These are phyloP conservation scores for Arbacia lixula DNA, from an alignment of 53 echinoderm and acorn worm genomes.

Conservation along the genomic window DNA sequence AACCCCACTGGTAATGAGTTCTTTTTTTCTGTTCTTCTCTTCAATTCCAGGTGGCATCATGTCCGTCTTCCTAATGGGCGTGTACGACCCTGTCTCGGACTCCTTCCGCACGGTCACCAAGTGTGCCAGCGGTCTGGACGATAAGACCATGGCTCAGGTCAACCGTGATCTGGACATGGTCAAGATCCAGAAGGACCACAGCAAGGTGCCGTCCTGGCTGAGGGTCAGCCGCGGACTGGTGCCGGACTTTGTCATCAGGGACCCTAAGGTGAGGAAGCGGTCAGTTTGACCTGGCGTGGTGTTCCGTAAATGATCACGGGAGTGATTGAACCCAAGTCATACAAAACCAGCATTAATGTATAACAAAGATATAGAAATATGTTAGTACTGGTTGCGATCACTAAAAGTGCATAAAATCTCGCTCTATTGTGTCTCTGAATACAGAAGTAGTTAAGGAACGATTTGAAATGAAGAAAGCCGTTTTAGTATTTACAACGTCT, in stretches of 20 bases:
- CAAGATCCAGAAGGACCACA: conserved; percentile 85
- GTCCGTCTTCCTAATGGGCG: conserved; percentile 95
- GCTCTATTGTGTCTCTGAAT: too few relatives aligned
- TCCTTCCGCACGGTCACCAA: conserved; percentile 92
- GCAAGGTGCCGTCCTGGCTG: conserved; percentile 89
- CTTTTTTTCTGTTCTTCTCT: not conserved
- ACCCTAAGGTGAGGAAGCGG: conserved; percentile 97
- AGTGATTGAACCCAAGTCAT: too few relatives aligned
- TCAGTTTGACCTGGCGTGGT: too few relatives aligned
- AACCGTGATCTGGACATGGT: conserved; percentile 81
- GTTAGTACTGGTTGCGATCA: too few relatives aligned
- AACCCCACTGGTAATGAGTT: too few relatives aligned
- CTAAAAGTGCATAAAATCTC: too few relatives aligned
- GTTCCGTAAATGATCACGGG: too few relatives aligned
- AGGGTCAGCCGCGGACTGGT: conserved; percentile 78
- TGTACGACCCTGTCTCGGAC: conserved; percentile 74
- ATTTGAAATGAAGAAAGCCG: too few relatives aligned
- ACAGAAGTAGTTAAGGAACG: too few relatives aligned
- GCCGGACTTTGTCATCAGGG: conserved; percentile 93
- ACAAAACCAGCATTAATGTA: too few relatives aligned
- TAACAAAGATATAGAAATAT: too few relatives aligned
- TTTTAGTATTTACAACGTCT: too few relatives aligned
- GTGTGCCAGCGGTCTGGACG: conserved; percentile 91
- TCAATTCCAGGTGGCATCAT: conserved; percentile 86
- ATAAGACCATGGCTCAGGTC: conserved; percentile 83